Evolutionary conservation across 2,888 invertebrate genomes (phyloP).

Genomic region (Habrosyne pyritoides): DNA sequence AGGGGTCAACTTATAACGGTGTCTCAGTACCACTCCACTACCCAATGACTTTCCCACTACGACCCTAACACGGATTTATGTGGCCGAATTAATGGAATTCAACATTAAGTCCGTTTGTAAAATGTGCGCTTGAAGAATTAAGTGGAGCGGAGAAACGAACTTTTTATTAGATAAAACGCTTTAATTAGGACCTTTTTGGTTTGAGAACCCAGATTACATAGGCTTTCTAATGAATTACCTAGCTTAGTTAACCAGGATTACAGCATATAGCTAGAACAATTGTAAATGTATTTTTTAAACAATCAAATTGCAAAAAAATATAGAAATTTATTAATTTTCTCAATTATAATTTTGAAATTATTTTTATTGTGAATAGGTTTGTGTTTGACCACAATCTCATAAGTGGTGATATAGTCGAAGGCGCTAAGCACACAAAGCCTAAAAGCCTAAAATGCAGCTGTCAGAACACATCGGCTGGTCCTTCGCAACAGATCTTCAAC

Average conservation of each 20-base stretch:
- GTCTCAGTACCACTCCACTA: conserved; percentile 17
- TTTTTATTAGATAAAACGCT: background rate
- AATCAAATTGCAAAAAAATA: no score
- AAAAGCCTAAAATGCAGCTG: no score
- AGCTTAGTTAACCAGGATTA: background rate
- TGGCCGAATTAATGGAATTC: conserved; percentile 63
- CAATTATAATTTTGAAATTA: no score
- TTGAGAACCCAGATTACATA: background rate
- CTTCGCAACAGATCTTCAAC: no score
- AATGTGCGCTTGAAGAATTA: conserved; percentile 39
- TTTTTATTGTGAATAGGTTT: no score
- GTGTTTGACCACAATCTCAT: no score
- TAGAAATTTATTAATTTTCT: no score
- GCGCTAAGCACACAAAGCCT: no score
- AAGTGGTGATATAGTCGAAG: no score
- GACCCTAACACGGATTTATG: conserved; percentile 58
- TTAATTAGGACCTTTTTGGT: background rate
- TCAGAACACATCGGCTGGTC: no score
- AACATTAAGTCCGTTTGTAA: conserved; percentile 55
- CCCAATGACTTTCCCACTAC: conserved; percentile 27
- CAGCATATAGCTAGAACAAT: background rate
- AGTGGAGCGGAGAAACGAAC: conserved; percentile 23
- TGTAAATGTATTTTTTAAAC: no score
- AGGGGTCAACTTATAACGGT: conserved; percentile 22
- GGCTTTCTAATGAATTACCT: background rate